Percentiles rank a stretch among this genome's conserved stretches.
phyloP scores from a whole-genome alignment of 2,113 vertebrate genomes.

The Cephalopterus ornatus region DNA sequence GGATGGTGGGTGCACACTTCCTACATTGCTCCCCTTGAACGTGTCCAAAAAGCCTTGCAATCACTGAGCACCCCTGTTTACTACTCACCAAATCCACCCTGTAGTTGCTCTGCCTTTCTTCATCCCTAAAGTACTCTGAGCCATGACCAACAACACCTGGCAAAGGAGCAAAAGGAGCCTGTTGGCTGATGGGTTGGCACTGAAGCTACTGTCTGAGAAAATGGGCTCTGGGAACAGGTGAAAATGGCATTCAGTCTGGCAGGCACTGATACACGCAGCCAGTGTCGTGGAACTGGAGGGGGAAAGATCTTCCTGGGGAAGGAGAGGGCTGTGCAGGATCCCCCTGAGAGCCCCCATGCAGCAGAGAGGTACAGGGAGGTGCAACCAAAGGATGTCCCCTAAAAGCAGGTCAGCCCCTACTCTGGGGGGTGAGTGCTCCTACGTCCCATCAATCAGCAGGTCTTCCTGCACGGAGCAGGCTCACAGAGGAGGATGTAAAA shows the following conservation, averaged over 20 bases:
- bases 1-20: background rate
- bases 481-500: background rate
- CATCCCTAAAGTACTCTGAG: background rate
- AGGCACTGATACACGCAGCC: background rate
- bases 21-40: background rate
- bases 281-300: background rate
- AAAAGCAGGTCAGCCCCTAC: background rate
- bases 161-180: background rate
- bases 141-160: background rate
- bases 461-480: background rate
- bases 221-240: background rate
- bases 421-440: background rate
- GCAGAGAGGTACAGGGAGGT: background rate
- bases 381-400: background rate
- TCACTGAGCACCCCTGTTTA: accelerated
- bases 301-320: background rate
- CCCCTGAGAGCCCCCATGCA: background rate
- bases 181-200: background rate
- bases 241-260: background rate
- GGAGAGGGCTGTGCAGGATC: background rate
- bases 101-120: background rate
- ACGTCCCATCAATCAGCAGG: background rate
- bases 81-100: background rate
- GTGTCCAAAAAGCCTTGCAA: background rate
- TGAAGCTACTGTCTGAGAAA: background rate